phyloP scores from a whole-genome alignment of 2,888 invertebrate genomes.

The Aphodius sticticus region DNA sequence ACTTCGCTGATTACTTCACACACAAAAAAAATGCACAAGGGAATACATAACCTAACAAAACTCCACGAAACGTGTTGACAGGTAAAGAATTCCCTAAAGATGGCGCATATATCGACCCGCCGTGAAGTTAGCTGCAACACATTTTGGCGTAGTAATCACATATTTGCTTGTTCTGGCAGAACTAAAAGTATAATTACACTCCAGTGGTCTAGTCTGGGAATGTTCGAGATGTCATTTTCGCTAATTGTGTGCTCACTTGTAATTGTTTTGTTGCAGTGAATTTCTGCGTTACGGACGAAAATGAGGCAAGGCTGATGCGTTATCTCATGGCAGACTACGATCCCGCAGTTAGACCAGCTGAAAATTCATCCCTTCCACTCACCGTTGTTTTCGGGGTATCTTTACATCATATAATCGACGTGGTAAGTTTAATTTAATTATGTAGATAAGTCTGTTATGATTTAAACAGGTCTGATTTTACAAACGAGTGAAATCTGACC shows the following conservation, averaged over 20 bases:
- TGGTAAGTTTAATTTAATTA: constrained; percentile 66
- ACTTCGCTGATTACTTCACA: too few species aligned
- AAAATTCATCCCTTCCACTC: constrained; percentile 78
- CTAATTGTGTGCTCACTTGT: background rate
- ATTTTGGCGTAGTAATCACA: background rate
- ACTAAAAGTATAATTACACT: background rate
- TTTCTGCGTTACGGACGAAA: constrained; percentile 64
- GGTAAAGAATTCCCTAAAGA: too few species aligned
- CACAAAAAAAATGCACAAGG: too few species aligned
- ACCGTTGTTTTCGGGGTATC: constrained; percentile 83
- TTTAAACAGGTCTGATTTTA: too few species aligned
- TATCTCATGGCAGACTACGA: constrained; percentile 80
- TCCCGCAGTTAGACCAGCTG: constrained; percentile 78
- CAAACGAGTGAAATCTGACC: background rate
- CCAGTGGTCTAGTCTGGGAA: background rate
- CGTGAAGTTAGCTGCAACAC: too few species aligned
- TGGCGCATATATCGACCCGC: too few species aligned
- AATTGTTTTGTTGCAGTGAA: constrained; percentile 30
- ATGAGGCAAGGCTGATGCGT: constrained; percentile 76
- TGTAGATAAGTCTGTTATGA: background rate
- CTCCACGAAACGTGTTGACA: too few species aligned
- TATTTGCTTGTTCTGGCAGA: background rate
- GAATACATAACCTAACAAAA: too few species aligned
- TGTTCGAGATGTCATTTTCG: background rate
- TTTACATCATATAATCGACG: constrained; percentile 85